Percentiles rank a stretch among this genome's conserved stretches.
Conservation (phyloP, 2,888 invertebrate genomes). For the Pinctada fucata region DNA sequence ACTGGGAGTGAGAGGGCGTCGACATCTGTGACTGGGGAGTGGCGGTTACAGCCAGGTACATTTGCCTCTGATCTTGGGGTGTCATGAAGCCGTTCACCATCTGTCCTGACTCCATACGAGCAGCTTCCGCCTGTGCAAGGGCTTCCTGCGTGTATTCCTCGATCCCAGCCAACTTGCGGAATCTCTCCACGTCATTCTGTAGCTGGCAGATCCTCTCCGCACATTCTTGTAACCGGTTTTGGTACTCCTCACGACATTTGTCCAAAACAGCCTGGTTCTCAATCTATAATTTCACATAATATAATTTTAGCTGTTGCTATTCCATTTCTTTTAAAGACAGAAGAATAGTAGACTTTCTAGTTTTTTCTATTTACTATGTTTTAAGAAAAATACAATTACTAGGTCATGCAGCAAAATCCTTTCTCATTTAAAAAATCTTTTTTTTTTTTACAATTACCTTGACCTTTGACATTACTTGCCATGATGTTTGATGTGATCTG, state of each 20-base stretch:
- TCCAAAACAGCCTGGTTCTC: constrained; percentile 64
- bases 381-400: too few relatives aligned
- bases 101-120: constrained; percentile 55
- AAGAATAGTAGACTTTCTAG: too few relatives aligned
- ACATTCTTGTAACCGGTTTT: constrained; percentile 75
- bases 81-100: constrained; percentile 46
- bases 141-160: constrained; percentile 80
- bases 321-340: too few relatives aligned
- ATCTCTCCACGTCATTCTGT: constrained; percentile 81
- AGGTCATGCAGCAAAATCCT: too few relatives aligned
- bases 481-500: too few relatives aligned
- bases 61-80: constrained; percentile 35
- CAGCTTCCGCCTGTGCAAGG: constrained; percentile 77
- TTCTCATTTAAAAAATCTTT: not conserved
- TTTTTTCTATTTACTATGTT: too few relatives aligned
- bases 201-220: constrained; percentile 77
- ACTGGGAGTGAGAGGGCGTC: constrained; percentile 48
- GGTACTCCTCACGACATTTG: constrained; percentile 74
- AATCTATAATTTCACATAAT: constrained; percentile 49
- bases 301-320: too few relatives aligned
- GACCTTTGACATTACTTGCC: too few relatives aligned
- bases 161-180: constrained; percentile 81
- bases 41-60: constrained; percentile 48
- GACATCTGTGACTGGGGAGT: constrained; percentile 39
- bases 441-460: too few relatives aligned